Conservation (phyloP, 37 sponge, comb jelly and placozoan species). For the Ianthella basta region DNA sequence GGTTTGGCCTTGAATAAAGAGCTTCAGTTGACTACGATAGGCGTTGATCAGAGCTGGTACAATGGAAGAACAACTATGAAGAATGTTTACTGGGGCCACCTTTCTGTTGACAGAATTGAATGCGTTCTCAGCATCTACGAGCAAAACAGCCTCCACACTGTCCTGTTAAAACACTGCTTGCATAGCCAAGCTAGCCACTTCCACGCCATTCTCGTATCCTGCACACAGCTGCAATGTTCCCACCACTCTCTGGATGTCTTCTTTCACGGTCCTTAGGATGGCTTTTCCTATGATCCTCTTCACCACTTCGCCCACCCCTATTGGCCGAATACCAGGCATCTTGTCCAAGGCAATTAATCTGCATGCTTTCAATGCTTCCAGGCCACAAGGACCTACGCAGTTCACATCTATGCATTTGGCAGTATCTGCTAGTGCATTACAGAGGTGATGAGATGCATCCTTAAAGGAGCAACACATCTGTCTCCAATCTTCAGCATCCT, state of each 20-base stretch:
- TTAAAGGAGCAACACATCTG: conserved; percentile 27
- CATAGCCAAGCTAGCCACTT: conserved; percentile 4
- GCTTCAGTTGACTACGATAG: conserved; percentile 9
- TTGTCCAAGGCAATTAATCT: conserved; percentile 18
- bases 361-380: conserved; percentile 16
- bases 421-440: conserved; percentile 3
- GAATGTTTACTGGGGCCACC: neutral
- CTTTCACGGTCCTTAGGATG: conserved; percentile 2
- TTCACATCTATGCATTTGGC: neutral
- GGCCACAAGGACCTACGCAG: neutral
- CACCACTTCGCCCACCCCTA: neutral
- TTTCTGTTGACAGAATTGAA: neutral
- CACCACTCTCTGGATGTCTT: conserved; percentile 5
- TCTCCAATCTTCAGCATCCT: conserved; percentile 16
- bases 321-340: neutral
- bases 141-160: neutral
- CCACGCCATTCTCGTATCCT: conserved; percentile 18
- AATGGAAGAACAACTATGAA: conserved; percentile 22
- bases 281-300: neutral
- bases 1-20: conserved; percentile 16
- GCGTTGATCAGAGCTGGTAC: conserved; percentile 4
- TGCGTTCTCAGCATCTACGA: conserved; percentile 6
- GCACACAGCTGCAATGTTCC: conserved; percentile 14
- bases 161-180: neutral
- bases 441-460: conserved; percentile 1